phyloP scores from a whole-genome alignment of 1,140 invertebrate genomes.

The Drosophila nigromelanica region DNA sequence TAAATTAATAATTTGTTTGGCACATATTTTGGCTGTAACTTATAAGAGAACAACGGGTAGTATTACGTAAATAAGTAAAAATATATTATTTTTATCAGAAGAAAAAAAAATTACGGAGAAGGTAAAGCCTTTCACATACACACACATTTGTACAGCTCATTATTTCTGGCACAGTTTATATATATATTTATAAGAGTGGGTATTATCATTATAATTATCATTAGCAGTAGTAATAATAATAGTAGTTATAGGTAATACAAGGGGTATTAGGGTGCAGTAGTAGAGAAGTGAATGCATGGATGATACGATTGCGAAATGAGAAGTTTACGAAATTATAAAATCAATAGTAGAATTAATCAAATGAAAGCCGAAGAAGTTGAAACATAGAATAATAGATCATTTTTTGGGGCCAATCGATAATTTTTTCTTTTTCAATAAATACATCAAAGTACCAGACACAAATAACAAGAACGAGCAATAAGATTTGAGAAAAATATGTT shows the following conservation, averaged over 20 bases:
- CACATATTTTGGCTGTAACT: conserved; percentile 10
- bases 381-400: conserved; percentile 14
- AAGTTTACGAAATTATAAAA: conserved; percentile 29
- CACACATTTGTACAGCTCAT: conserved; percentile 24
- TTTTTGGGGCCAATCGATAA: conserved; percentile 32
- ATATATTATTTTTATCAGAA: conserved; percentile 28
- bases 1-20: conserved; percentile 64
- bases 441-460: conserved; percentile 31
- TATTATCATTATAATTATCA: conserved; percentile 23
- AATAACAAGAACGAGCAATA: conserved; percentile 55
- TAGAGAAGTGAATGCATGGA: conserved; percentile 62
- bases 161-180: conserved; percentile 17
- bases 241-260: conserved; percentile 5
- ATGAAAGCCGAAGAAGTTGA: conserved; percentile 24
- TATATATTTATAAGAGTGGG: conserved; percentile 25
- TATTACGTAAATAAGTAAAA: conserved; percentile 22
- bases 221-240: conserved; percentile 24
- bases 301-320: conserved; percentile 65
- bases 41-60: conserved; percentile 4
- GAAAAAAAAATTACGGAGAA: background rate
- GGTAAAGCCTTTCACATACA: conserved; percentile 1
- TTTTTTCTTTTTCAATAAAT: conserved; percentile 12
- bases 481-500: conserved; percentile 17
- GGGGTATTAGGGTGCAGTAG: conserved; percentile 18
- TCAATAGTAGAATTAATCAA: conserved; percentile 37